These are phyloP conservation scores for Australoheros scitulus DNA, from an alignment of 2,113 vertebrate species.

Conservation along the genomic window DNA sequence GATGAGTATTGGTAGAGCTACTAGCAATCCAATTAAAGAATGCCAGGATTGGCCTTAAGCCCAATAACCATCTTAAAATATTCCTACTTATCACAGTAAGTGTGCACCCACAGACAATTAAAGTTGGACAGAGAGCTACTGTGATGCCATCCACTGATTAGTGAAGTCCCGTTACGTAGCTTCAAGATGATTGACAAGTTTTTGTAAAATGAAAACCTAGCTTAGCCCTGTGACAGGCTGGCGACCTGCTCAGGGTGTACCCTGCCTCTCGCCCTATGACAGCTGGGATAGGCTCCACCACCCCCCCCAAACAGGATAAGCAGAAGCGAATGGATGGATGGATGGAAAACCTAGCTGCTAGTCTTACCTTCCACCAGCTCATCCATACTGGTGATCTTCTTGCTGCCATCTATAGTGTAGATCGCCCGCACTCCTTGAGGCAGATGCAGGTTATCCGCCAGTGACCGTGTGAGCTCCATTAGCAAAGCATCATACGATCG, in stretches of 20 bases:
- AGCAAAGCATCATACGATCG: constrained; percentile 92
- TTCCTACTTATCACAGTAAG: background rate
- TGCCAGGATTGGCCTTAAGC: background rate
- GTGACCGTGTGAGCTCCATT: constrained; percentile 90
- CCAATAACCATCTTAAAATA: background rate
- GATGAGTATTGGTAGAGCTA: background rate
- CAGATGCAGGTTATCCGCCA: constrained; percentile 93
- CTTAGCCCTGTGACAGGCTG: too few species aligned
- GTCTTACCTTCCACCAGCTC: constrained; percentile 92
- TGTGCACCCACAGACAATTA: background rate
- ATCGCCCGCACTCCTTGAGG: constrained; percentile 94
- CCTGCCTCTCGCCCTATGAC: too few species aligned
- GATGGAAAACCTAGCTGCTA: background rate
- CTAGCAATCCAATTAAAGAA: background rate
- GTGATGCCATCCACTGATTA: background rate
- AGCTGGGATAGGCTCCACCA: too few species aligned
- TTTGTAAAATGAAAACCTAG: background rate
- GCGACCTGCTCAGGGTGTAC: too few species aligned
- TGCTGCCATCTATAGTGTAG: constrained; percentile 91
- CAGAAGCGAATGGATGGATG: too few species aligned
- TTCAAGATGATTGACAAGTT: background rate
- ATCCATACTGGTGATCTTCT: constrained; percentile 90
- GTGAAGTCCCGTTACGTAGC: background rate
- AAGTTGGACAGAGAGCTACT: background rate
- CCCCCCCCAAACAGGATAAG: too few species aligned